Conservation (phyloP, 2,888 invertebrate genomes). For the Sialis fuliginosa region DNA sequence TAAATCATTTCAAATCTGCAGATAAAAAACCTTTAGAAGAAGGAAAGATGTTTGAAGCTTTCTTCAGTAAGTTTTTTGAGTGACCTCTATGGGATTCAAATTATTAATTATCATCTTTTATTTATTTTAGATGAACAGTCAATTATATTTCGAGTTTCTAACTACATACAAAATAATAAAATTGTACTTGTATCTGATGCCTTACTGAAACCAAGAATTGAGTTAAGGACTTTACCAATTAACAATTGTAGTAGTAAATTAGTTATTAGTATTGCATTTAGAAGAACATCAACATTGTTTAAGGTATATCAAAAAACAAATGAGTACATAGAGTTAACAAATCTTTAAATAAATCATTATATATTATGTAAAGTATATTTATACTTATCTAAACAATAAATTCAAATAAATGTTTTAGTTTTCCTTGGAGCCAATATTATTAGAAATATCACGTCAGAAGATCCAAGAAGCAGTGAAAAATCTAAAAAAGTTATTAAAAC, state of each 20-base stretch:
- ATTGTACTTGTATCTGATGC: constrained; percentile 4
- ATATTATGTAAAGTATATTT: too few relatives aligned
- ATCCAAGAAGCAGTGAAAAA: constrained; percentile 6
- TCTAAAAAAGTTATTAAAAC: constrained; percentile 4
- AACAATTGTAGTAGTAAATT: constrained; percentile 1
- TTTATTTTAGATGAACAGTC: constrained; percentile 2
- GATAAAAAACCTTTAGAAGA: constrained; percentile 5
- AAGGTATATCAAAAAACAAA: constrained; percentile 1
- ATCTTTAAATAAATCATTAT: too few relatives aligned
- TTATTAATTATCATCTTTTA: neutral
- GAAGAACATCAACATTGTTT: constrained; percentile 7
- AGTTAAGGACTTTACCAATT: constrained; percentile 4
- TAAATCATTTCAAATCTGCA: constrained; percentile 6
- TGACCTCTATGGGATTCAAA: neutral
- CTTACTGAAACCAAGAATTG: constrained; percentile 5
- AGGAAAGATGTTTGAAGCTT: constrained; percentile 6
- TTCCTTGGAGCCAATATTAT: constrained; percentile 6
- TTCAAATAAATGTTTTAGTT: constrained; percentile 1
- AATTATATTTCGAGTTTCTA: constrained; percentile 4
- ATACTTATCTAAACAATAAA: neutral
- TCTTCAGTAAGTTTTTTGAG: constrained; percentile 4
- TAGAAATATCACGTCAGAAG: constrained; percentile 3
- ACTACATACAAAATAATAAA: constrained; percentile 3
- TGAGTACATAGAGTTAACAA: neutral
- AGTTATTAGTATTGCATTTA: constrained; percentile 6